Evolutionary conservation across 1,140 invertebrate genomes (phyloP).

Genomic region (Caenorhabditis inopinata): DNA sequence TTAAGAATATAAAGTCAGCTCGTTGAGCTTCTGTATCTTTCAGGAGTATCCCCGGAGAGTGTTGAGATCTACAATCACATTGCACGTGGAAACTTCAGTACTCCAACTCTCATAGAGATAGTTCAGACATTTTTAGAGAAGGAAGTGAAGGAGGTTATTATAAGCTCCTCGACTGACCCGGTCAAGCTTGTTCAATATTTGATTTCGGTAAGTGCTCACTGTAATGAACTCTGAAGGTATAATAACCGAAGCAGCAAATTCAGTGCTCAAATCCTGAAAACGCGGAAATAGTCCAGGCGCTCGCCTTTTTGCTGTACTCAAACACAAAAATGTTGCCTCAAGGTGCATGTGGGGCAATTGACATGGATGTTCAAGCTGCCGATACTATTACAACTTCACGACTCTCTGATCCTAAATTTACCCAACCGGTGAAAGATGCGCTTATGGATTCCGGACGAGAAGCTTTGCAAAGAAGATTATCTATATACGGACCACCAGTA

Average conservation of each 20-base stretch:
- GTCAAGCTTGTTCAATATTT: background rate
- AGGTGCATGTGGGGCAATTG: background rate
- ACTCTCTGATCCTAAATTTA: background rate
- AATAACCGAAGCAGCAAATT: background rate
- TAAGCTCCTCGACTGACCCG: background rate
- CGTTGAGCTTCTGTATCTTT: too few relatives aligned
- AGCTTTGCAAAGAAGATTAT: background rate
- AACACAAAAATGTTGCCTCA: background rate
- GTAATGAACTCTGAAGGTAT: background rate
- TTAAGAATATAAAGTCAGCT: too few relatives aligned
- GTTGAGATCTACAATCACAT: background rate
- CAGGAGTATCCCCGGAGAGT: background rate
- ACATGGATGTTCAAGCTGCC: background rate
- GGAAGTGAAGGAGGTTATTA: background rate
- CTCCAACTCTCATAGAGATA: background rate
- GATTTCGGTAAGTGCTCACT: background rate
- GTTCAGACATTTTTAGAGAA: slow-evolving; percentile 8
- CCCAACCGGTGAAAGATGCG: background rate
- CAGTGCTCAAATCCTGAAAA: background rate
- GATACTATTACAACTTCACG: background rate
- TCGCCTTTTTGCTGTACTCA: background rate
- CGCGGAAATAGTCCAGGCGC: slow-evolving; percentile 3
- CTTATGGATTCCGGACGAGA: background rate
- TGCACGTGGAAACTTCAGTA: background rate
- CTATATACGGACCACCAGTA: background rate